phyloP scores from a whole-genome alignment of 2,113 vertebrate species.

The Oxygymnocypris stewartii region DNA sequence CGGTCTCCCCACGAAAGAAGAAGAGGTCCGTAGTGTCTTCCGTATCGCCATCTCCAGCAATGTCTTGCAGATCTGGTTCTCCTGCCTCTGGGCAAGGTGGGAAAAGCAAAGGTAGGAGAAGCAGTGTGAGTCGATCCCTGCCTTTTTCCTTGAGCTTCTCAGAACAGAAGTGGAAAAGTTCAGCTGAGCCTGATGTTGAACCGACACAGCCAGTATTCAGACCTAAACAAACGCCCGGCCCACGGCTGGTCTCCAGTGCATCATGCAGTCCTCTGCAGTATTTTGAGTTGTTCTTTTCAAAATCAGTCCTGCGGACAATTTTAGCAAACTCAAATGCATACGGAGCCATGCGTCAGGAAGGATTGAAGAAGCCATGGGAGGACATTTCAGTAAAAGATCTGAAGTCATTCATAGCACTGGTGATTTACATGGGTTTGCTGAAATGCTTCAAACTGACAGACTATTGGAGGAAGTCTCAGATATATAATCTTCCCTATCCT shows the following conservation, averaged over 20 bases:
- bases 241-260: conserved; percentile 26
- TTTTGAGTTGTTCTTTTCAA: conserved; percentile 13
- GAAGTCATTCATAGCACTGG: neutral
- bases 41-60: neutral
- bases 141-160: neutral
- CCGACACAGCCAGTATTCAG: neutral
- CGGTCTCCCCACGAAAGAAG: neutral
- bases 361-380: neutral
- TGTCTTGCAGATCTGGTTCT: neutral
- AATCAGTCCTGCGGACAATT: neutral
- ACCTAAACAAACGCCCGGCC: neutral
- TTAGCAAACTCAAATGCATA: neutral
- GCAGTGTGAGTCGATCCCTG: neutral
- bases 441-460: neutral
- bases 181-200: conserved; percentile 2
- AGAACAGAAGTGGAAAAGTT: neutral
- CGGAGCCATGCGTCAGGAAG: neutral
- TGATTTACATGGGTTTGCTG: conserved; percentile 27
- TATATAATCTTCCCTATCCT: neutral
- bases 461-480: neutral
- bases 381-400: neutral
- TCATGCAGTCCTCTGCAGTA: conserved; percentile 39
- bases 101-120: neutral
- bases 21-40: neutral
- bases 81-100: neutral